Evolutionary conservation across 2,797 vertebrate species (phyloP).

Genomic region (Paguma larvata): DNA sequence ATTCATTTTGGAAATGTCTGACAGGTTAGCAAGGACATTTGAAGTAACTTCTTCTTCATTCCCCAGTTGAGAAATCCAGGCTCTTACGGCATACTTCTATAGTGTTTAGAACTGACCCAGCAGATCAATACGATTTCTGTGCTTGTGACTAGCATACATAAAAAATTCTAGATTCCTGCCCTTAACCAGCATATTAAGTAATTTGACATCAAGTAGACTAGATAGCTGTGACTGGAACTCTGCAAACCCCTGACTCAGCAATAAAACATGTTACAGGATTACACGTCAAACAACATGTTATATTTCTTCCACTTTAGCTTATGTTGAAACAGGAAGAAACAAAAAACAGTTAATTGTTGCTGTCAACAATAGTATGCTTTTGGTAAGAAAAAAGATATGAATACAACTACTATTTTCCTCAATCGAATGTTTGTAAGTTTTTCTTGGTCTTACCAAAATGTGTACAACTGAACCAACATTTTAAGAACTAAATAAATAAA

Average conservation of each 20-base stretch:
- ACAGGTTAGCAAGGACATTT: background rate
- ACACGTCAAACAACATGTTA: background rate
- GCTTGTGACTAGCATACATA: background rate
- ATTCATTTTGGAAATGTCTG: background rate
- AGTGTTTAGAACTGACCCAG: background rate
- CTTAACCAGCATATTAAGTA: background rate
- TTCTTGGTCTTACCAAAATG: constrained; percentile 54
- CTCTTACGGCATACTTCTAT: background rate
- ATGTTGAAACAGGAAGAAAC: constrained; percentile 48
- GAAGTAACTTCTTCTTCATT: background rate
- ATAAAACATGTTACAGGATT: constrained; percentile 37
- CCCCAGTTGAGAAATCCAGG: background rate
- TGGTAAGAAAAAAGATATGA: constrained; percentile 57
- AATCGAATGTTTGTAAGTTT: background rate
- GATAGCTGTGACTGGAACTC: background rate
- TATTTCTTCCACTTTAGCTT: constrained; percentile 49
- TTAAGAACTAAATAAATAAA: constrained; percentile 58
- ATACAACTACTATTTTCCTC: constrained; percentile 45
- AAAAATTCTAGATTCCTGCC: background rate
- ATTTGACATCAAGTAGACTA: background rate
- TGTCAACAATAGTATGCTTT: background rate
- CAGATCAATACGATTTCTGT: constrained; percentile 30
- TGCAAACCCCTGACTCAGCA: background rate
- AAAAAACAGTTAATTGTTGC: background rate
- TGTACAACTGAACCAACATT: constrained; percentile 49